These are phyloP conservation scores for Serranus cabrilla DNA, from an alignment of 2,797 vertebrate genomes.

Conservation along the genomic window DNA sequence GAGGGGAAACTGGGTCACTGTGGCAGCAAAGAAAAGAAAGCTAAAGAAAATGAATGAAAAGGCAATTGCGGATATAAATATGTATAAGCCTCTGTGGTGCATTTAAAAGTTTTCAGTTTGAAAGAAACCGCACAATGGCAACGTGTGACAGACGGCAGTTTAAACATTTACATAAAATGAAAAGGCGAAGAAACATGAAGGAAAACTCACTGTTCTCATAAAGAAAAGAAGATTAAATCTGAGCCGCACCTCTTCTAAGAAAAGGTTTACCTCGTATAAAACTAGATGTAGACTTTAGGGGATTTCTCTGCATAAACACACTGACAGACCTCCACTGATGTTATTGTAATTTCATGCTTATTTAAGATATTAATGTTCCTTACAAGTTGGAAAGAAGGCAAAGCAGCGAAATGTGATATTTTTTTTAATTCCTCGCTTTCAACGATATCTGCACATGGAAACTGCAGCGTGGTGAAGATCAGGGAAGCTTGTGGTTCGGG, in stretches of 20 bases:
- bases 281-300: background rate
- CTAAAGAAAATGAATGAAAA: constrained; percentile 42
- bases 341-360: constrained; percentile 11
- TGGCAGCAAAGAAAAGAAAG: constrained; percentile 14
- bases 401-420: background rate
- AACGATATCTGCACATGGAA: background rate
- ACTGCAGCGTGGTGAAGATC: background rate
- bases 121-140: constrained; percentile 28
- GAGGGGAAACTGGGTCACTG: constrained; percentile 17
- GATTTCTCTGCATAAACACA: background rate
- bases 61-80: constrained; percentile 45
- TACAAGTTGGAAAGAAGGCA: background rate
- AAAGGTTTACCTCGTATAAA: constrained; percentile 5
- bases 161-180: constrained; percentile 41
- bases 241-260: background rate
- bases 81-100: constrained; percentile 38
- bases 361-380: constrained; percentile 17
- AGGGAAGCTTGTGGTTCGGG: background rate
- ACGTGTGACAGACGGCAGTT: constrained; percentile 38
- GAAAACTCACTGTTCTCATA: constrained; percentile 10
- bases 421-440: background rate
- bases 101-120: constrained; percentile 30
- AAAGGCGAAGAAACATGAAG: background rate
- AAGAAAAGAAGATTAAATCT: background rate
- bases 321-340: background rate